A percentile compares a stretch with the other conserved stretches of the same genome.
phyloP scores from a whole-genome alignment of 2,113 vertebrate genomes.

The Atractosteus spatula region DNA sequence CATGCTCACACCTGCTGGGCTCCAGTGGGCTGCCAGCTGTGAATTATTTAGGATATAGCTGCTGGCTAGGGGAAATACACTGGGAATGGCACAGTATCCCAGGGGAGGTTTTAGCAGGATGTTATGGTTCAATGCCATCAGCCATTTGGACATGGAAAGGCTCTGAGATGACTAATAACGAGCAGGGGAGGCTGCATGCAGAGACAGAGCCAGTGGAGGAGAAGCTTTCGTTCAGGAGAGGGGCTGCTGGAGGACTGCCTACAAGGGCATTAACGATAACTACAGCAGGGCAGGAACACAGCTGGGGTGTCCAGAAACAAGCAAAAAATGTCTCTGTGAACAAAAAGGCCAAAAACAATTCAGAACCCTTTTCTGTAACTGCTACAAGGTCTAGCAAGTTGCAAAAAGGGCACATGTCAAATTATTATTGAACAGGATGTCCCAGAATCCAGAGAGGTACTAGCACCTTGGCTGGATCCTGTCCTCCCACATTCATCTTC shows the following conservation, averaged over 20 bases:
- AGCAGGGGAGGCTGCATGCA: background rate
- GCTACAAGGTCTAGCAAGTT: too few relatives aligned
- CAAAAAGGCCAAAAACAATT: slow-evolving; percentile 19
- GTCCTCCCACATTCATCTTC: too few relatives aligned
- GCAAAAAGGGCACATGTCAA: too few relatives aligned
- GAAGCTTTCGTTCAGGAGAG: slow-evolving; percentile 17
- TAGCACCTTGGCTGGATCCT: too few relatives aligned
- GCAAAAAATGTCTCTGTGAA: background rate
- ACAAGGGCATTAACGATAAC: background rate
- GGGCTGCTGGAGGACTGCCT: slow-evolving; percentile 17
- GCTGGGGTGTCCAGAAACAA: too few relatives aligned
- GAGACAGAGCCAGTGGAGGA: slow-evolving; percentile 17
- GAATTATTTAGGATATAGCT: too few relatives aligned
- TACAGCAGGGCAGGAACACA: background rate
- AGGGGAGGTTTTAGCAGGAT: slow-evolving; percentile 16
- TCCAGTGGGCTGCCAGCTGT: too few relatives aligned
- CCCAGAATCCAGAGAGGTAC: too few relatives aligned
- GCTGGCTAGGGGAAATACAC: background rate
- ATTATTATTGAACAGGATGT: too few relatives aligned
- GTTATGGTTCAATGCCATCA: slow-evolving; percentile 24
- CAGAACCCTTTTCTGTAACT: too few relatives aligned
- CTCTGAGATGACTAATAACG: background rate
- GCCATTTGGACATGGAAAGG: slow-evolving; percentile 9
- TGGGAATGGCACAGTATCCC: slow-evolving; percentile 21
- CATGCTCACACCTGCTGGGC: too few relatives aligned